Evolutionary conservation across 2,113 vertebrate genomes (phyloP).

Genomic region (Quiscalus mexicanus): DNA sequence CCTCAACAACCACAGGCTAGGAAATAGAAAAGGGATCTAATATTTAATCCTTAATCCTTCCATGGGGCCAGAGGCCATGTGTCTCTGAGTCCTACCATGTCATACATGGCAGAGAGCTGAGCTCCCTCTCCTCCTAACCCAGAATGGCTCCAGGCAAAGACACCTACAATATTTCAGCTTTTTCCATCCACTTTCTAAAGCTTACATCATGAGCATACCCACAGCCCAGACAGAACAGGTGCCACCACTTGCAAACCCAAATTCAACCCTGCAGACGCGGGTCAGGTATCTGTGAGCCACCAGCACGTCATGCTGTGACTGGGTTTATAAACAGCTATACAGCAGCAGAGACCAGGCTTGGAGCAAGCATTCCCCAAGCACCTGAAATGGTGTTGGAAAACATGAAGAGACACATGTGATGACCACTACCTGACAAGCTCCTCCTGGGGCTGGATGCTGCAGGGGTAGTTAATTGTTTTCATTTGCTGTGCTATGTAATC

Average conservation of each 20-base stretch:
- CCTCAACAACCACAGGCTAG: background rate
- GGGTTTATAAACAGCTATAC: background rate
- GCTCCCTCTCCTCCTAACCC: background rate
- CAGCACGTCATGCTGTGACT: background rate
- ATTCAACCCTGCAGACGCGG: background rate
- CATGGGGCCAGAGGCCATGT: background rate
- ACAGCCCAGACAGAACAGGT: background rate
- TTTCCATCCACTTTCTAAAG: background rate
- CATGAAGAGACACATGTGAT: fast-evolving
- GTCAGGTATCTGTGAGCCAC: background rate
- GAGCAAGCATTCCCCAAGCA: background rate
- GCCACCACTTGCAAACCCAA: background rate
- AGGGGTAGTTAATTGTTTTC: background rate
- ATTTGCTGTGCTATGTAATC: background rate
- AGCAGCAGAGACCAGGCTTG: background rate
- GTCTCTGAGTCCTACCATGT: fast-evolving
- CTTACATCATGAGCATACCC: fast-evolving
- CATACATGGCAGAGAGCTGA: fast-evolving
- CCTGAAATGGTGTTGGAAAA: background rate
- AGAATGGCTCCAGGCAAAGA: background rate
- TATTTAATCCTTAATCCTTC: background rate
- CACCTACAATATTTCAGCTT: background rate
- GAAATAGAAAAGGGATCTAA: background rate
- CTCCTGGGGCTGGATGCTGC: background rate
- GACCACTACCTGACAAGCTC: background rate